phyloP scores from a whole-genome alignment of 2,888 invertebrate genomes.

The Dioctria rufipes region DNA sequence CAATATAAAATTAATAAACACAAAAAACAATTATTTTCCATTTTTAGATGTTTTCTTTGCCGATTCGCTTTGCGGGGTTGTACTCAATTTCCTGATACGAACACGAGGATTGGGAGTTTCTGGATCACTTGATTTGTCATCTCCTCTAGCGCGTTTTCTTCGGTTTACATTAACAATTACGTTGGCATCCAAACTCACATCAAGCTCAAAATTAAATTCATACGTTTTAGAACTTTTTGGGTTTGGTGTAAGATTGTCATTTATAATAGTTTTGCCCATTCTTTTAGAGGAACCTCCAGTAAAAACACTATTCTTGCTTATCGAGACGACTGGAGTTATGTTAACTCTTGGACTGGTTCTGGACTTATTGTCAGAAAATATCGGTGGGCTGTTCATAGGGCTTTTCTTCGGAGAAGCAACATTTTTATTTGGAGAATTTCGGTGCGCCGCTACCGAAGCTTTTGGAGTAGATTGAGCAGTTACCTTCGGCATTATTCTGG shows the following conservation, averaged over 20 bases:
- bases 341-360: conserved; percentile 61
- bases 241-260: conserved; percentile 68
- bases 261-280: conserved; percentile 66
- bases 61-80: not conserved
- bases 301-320: not conserved
- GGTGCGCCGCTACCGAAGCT: not conserved
- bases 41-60: not conserved
- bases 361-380: not conserved
- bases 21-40: conserved; percentile 4
- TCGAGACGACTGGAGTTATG: conserved; percentile 64
- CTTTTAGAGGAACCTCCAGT: conserved; percentile 56
- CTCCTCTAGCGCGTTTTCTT: conserved; percentile 64
- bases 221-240: conserved; percentile 68
- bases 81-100: conserved; percentile 13
- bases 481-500: not conserved
- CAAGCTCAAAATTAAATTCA: conserved; percentile 70
- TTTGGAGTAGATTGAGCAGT: not conserved
- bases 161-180: conserved; percentile 70
- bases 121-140: not conserved
- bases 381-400: not conserved
- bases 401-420: conserved; percentile 48
- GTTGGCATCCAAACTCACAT: conserved; percentile 71
- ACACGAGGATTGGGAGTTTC: conserved; percentile 2
- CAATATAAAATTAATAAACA: not conserved
- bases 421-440: conserved; percentile 33